A percentile compares a stretch with the other conserved stretches of the same genome.
Conservation (phyloP, 64 coral and sea anemone species). For the Montipora cactus region DNA sequence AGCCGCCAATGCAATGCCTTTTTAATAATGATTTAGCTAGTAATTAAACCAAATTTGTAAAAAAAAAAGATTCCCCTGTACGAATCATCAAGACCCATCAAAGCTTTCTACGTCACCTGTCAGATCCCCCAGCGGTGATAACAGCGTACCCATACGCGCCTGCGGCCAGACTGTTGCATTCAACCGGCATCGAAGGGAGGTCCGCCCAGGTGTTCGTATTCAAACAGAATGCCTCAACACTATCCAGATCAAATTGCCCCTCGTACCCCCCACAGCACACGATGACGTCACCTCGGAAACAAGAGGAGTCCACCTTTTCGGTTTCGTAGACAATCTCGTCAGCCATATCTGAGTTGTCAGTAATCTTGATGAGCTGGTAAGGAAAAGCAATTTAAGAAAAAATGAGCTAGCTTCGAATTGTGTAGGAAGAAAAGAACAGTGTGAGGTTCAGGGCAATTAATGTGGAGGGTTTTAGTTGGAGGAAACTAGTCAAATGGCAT, state of each 20-base stretch:
- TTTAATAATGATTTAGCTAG: no score
- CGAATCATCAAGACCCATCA: no score
- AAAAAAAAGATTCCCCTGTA: no score
- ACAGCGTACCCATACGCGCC: constrained; percentile 65
- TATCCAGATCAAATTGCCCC: constrained; percentile 55
- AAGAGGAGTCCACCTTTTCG: constrained; percentile 22
- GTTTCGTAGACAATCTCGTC: constrained; percentile 3
- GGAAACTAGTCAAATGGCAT: no score
- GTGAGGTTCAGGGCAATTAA: no score
- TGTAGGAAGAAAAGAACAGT: no score
- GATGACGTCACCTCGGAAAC: constrained; percentile 71
- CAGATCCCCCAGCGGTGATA: constrained; percentile 66
- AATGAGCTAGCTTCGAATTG: no score
- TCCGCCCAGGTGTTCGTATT: constrained; percentile 52
- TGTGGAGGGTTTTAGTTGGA: no score
- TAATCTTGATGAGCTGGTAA: neutral
- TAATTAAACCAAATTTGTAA: no score
- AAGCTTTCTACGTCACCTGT: neutral
- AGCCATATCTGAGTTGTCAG: neutral
- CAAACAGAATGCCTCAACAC: constrained; percentile 64
- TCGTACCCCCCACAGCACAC: constrained; percentile 74
- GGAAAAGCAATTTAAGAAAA: neutral
- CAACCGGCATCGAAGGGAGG: constrained; percentile 65
- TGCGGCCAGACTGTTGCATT: constrained; percentile 79
- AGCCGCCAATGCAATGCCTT: no score